phyloP scores from a whole-genome alignment of 2,888 invertebrate species.

The Drosophila basisetae region DNA sequence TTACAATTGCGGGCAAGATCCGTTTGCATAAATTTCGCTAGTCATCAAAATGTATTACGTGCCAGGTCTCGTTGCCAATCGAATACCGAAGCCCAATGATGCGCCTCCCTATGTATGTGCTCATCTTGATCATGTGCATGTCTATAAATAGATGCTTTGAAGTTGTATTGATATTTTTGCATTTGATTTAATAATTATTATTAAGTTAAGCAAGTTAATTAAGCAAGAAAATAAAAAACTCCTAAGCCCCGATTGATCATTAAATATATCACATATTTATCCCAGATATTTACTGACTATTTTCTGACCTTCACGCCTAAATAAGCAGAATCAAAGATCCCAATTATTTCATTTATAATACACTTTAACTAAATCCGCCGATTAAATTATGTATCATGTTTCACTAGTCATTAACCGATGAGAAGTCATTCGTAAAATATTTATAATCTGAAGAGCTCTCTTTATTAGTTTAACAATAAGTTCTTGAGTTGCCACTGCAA shows the following conservation, averaged over 20 bases:
- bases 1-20: constrained; percentile 40
- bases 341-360: background rate
- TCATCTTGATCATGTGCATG: constrained; percentile 53
- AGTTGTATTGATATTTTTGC: constrained; percentile 29
- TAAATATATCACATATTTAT: background rate
- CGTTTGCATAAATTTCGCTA: constrained; percentile 56
- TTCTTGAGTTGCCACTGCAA: constrained; percentile 26
- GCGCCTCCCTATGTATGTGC: constrained; percentile 53
- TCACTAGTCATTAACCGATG: background rate
- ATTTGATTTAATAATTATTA: constrained; percentile 39
- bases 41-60: constrained; percentile 39
- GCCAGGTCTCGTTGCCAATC: constrained; percentile 11
- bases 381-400: background rate
- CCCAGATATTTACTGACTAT: background rate
- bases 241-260: background rate
- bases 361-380: background rate
- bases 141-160: constrained; percentile 58
- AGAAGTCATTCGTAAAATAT: background rate
- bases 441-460: background rate
- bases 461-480: background rate
- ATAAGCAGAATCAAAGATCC: background rate
- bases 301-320: background rate
- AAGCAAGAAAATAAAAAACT: background rate
- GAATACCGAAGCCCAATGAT: constrained; percentile 16
- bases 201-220: background rate